Evolutionary conservation across 2,797 vertebrate genomes (phyloP).

Genomic region (Gambusia yucatana): DNA sequence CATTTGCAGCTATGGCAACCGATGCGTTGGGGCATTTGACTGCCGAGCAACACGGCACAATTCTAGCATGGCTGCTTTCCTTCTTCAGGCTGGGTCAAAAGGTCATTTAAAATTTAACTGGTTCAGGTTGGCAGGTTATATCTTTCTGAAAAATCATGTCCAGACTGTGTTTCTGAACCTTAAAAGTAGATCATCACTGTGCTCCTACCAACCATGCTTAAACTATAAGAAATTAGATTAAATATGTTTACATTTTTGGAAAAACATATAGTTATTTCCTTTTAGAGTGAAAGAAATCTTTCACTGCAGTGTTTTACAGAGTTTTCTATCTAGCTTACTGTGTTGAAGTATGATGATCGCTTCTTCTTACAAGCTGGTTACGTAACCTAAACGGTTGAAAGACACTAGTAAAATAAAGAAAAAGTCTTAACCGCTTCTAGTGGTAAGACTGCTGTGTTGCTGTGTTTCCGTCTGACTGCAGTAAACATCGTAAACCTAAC

Average conservation of each 20-base stretch:
- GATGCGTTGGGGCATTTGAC: slow-evolving; percentile 60
- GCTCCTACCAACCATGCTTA: not conserved
- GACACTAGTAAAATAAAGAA: not conserved
- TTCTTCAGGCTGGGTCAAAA: slow-evolving; percentile 19
- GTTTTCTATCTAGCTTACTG: not conserved
- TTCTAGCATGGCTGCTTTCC: slow-evolving; percentile 56
- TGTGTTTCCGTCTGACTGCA: not conserved
- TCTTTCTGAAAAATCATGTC: not conserved
- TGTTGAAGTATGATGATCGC: not conserved
- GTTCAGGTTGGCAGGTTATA: not conserved
- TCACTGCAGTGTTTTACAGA: not conserved
- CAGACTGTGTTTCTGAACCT: not conserved
- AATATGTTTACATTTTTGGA: not conserved
- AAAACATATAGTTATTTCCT: not conserved
- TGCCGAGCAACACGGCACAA: slow-evolving; percentile 59
- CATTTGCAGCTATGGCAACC: slow-evolving; percentile 1
- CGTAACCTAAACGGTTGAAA: not conserved
- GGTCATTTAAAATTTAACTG: not conserved
- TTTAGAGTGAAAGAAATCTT: not conserved
- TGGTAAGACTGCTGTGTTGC: slow-evolving; percentile 8
- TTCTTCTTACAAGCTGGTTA: not conserved
- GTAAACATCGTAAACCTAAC: not conserved
- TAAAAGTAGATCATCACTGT: not conserved
- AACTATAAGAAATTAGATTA: not conserved
- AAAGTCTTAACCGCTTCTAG: not conserved